Evolutionary conservation across 2,888 invertebrate species (phyloP), one percentile per base, ranked within the genome.

Genomic region (Luperina testacea): DNA sequence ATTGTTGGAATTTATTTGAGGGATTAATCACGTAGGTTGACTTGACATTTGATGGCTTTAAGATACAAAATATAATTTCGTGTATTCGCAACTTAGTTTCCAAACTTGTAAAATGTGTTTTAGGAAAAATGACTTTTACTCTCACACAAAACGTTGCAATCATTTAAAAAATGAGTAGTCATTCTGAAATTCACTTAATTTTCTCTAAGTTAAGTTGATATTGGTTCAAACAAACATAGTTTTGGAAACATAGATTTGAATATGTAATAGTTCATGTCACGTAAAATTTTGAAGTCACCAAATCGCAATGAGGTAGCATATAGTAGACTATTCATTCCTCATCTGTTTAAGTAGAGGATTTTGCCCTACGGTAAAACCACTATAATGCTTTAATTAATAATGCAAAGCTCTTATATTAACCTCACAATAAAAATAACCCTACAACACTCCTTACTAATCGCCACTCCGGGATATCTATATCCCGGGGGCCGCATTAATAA

Each of bases 401-500:
- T 38, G 17, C 45, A 71, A 67, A 61, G 67, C 65, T 17, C 32
- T 20, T 68, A 53, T 24, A 61, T 61, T 38, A 78, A 53, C 15
- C 13, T 38, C 38, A 73, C 72, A 77, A 73, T 42, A 72, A 80
- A 79, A 84, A 82, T 81, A 81, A 69, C 80, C 74, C 59, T 32
- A 75, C 73, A 81, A 89, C 84, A 88, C 76, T 76, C 51, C 69
- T 78, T 73, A 72, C 82, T 91, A 88, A 90, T 90, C 89, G 86
- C 86, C 80, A 77, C 86, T 78, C 80, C 79, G 79, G 83, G 88
- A 87, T 77, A 82, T 75, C 72, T 81, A 59, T 77, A 80, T 87
- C 87, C 86, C 87, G 82, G 79, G 84, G 64, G 90, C 59, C 78
- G 72, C 89, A 89, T 89, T 89, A 85, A 87, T 89, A 89, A 89